These are phyloP conservation scores for Tanypteryx hageni DNA, from an alignment of 2,888 invertebrate species.

Conservation along the genomic window DNA sequence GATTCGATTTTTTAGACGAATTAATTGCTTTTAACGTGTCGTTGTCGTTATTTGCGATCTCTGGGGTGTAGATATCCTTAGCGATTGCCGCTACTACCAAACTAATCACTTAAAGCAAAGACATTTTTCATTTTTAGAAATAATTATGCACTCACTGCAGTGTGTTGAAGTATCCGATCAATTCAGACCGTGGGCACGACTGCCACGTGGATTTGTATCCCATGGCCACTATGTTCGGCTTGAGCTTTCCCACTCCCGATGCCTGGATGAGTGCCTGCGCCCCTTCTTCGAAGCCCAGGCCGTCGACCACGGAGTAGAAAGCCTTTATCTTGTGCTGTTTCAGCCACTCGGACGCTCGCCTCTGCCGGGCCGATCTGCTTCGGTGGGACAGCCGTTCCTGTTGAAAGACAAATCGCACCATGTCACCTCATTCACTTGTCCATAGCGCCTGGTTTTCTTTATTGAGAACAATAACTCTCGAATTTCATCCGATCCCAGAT, in stretches of 20 bases:
- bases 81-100: no score
- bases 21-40: no score
- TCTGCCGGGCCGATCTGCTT: conserved; percentile 78
- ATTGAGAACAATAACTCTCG: background rate
- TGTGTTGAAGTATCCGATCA: conserved; percentile 78
- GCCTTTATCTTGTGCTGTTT: conserved; percentile 86
- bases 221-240: conserved; percentile 78
- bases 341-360: conserved; percentile 83
- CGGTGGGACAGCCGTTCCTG: conserved; percentile 82
- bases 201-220: conserved; percentile 79
- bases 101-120: no score
- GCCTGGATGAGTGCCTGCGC: conserved; percentile 75
- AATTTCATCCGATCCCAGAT: background rate
- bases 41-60: no score
- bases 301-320: conserved; percentile 92
- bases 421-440: background rate
- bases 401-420: background rate
- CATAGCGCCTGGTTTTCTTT: background rate
- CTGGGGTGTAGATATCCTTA: no score
- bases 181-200: conserved; percentile 73
- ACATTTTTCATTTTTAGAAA: no score
- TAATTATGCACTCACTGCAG: conserved; percentile 78
- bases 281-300: conserved; percentile 76
- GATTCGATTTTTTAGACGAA: no score
- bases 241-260: conserved; percentile 78